Evolutionary conservation across 2,888 invertebrate genomes (phyloP).

Genomic region (Watsonalla cultraria): DNA sequence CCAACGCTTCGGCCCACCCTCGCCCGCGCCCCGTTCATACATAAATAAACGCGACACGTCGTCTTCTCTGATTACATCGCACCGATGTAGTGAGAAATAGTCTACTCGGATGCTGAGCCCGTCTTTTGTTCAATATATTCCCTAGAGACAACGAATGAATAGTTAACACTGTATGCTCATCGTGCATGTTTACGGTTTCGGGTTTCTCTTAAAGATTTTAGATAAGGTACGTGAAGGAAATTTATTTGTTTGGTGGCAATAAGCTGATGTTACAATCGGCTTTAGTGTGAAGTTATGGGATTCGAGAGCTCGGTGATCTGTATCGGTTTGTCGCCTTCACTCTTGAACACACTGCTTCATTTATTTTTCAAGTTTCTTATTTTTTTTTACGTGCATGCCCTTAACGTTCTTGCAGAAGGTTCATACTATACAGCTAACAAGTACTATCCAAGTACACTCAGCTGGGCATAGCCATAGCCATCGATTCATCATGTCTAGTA

Average conservation of each 20-base stretch:
- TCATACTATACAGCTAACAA: no score
- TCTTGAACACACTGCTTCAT: constrained; percentile 4
- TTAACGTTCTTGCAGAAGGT: no score
- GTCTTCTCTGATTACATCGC: constrained; percentile 79
- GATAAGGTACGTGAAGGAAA: constrained; percentile 60
- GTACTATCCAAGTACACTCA: no score
- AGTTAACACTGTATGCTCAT: constrained; percentile 70
- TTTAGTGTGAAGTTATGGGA: constrained; percentile 55
- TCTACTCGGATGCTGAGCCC: constrained; percentile 72
- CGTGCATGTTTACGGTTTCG: constrained; percentile 75
- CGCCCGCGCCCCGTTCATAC: constrained; percentile 76
- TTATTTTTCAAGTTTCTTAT: no score
- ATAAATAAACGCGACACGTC: constrained; percentile 79
- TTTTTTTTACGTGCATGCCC: no score
- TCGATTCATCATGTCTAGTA: no score
- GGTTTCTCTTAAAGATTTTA: constrained; percentile 73
- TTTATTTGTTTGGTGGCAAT: constrained; percentile 73
- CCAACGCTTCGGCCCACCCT: constrained; percentile 74
- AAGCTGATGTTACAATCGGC: constrained; percentile 71
- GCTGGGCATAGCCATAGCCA: no score
- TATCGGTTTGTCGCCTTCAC: constrained; percentile 26
- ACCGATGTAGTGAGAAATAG: constrained; percentile 78
- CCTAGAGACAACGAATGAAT: constrained; percentile 69
- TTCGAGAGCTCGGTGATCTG: constrained; percentile 42
- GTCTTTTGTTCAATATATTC: constrained; percentile 76